Conservation (phyloP, 2,888 invertebrate species). For the Platypus cylindrus region DNA sequence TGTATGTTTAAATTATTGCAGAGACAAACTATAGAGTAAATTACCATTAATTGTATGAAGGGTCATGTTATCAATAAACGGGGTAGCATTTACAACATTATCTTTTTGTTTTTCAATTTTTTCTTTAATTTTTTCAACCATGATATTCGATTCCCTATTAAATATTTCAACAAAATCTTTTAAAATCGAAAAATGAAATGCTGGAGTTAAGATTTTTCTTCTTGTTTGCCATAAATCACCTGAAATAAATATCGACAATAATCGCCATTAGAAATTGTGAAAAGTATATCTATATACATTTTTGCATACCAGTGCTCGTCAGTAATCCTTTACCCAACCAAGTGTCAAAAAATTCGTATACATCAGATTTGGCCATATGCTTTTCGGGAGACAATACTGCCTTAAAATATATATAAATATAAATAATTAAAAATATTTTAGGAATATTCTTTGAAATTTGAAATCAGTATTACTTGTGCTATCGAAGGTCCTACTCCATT, state of each 20-base stretch:
- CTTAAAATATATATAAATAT: too few species aligned
- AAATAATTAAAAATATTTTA: too few species aligned
- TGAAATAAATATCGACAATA: constrained; percentile 4
- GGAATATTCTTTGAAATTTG: too few species aligned
- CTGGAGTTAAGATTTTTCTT: constrained; percentile 19
- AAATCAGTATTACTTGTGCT: too few species aligned
- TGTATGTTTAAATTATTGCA: too few species aligned
- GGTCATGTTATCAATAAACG: constrained; percentile 38
- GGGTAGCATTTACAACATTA: constrained; percentile 37
- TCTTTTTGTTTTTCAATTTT: too few species aligned
- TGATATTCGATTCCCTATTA: constrained; percentile 10
- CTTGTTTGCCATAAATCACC: constrained; percentile 17
- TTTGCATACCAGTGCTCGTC: constrained; percentile 13
- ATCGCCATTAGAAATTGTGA: background rate
- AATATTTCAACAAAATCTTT: constrained; percentile 16
- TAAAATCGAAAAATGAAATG: constrained; percentile 19
- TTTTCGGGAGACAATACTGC: too few species aligned
- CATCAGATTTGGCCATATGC: too few species aligned
- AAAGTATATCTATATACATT: background rate
- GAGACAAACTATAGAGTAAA: too few species aligned
- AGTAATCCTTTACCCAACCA: constrained; percentile 17
- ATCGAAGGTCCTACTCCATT: too few species aligned
- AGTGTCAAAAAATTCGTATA: constrained; percentile 8
- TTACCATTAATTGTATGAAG: constrained; percentile 44
- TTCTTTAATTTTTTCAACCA: constrained; percentile 8